Evolutionary conservation across 64 coral and sea anemone genomes (phyloP), one percentile per base, ranked within the genome.

Genomic region (Platygyra sinensis): DNA sequence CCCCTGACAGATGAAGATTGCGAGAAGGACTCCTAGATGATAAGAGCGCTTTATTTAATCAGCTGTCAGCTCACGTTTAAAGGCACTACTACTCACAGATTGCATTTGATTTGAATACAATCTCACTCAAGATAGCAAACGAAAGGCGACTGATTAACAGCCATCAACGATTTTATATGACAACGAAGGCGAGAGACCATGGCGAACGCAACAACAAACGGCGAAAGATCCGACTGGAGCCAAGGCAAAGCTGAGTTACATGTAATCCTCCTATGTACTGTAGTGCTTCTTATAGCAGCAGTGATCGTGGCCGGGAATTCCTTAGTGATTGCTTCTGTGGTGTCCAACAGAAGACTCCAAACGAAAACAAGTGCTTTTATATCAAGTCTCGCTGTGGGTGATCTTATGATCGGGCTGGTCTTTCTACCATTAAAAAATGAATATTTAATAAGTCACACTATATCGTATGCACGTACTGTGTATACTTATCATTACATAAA

Each of bases 351-450:
- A 27, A 73, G 94, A 74, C 94, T 99, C 27, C 97, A 99, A 51
- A 99, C 88, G 3, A 93, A 91, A 62, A 99, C 94, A 57, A 95
- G 94, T 65, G 88, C 91, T 38, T 99, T 89, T 28, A 96, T 99
- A 15, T 87, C 94, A 77, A 99, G 97, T 73, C 72, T 99, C 30
- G 94, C 97, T 14, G 83, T 93, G 3, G 91, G 94, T 2, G 97
- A 99, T 86, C 31, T 99, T 17, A 73, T 96, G 72, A 99, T 99
- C 5, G 82, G 94, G 10, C 69, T 99, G 19, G 51, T 96, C 54
- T 57, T 57, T 2, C 22, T 25, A 67, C 5, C n/a, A 27, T 11
- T 69, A 5, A 69, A n/a, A 24, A 24, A 10, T 27, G 65, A 69
- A 69, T 24, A 69, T 27, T 69, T 10, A 24, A 5, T 69, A n/a